Base-by-base conservation (phyloP, 1,140 invertebrate genomes). In the Hylaeus volcanicus region DNA sequence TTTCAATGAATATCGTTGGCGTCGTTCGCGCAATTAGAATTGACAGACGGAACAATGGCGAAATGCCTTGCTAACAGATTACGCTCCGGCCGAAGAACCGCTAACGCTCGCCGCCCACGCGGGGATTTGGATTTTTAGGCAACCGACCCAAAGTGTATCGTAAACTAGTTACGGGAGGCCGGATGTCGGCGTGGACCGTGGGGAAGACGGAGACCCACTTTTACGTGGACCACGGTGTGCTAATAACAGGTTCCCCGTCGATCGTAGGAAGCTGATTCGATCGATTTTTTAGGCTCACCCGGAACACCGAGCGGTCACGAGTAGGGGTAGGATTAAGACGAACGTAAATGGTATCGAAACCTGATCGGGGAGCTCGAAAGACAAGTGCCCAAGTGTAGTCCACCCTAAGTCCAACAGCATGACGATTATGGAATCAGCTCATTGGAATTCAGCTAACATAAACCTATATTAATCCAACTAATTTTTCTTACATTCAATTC, bases 31-130 rank as follows among this genome's bases (percentile, higher is more conserved):
- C 87, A 85, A 87, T 88, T 88, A 83, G 82, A 79, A 87, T 89
- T 89, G 89, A 90, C 84, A 78, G 86, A 84, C 88, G 84, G 89
- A 90, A 90, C 89, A 90, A 90, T 90, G 84, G 88, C 81, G 77
- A 63, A 63, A 26, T 43, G 51, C 41, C 3, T 26, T 51, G 45
- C 71, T 41, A 45, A 43, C 69, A 86, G 82, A 64, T 71, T 78
- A 58, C 48, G 45, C 56, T 56, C 12, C 76, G 69, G 60, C 26
- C 51, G 56, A 48, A 65, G 76, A 82, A 58, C 70, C 61, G 73
- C 81, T 55, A 65, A 81, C 45, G 43, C 53, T 51, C 63, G 55
- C 78, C 63, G 79, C 88, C 88, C 88, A 90, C 88, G 85, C 86
- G 48, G 48, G 56, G 80, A 89, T 89, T 88, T 78, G 81, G 77